These are phyloP conservation scores for Nomada hirtipes DNA, from an alignment of 2,888 invertebrate genomes.

Conservation along the genomic window DNA sequence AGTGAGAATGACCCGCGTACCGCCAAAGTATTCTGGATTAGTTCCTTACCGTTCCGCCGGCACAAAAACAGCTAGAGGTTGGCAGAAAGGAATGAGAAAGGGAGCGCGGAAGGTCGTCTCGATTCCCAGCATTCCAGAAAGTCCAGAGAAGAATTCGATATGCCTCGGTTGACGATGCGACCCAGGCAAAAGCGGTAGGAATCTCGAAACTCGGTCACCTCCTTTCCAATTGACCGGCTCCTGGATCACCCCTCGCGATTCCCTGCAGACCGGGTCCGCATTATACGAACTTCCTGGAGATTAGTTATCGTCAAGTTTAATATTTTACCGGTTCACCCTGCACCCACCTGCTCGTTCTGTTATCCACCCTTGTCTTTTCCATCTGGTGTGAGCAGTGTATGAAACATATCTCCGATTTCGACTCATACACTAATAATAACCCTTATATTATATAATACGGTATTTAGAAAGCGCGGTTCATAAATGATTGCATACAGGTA, in stretches of 20 bases:
- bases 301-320: slow-evolving; percentile 63
- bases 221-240: slow-evolving; percentile 72
- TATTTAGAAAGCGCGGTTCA: too few relatives aligned
- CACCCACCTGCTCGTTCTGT: neutral
- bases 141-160: slow-evolving; percentile 56
- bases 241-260: neutral
- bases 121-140: slow-evolving; percentile 51
- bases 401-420: neutral
- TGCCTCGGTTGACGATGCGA: slow-evolving; percentile 39
- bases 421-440: too few relatives aligned
- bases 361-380: neutral
- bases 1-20: neutral
- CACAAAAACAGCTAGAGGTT: neutral
- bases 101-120: slow-evolving; percentile 22
- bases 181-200: slow-evolving; percentile 28
- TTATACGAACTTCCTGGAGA: slow-evolving; percentile 63
- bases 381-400: neutral
- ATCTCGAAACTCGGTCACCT: slow-evolving; percentile 72
- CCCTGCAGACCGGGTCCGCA: slow-evolving; percentile 21
- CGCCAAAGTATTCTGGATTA: slow-evolving; percentile 41
- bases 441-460: too few relatives aligned
- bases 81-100: slow-evolving; percentile 19
- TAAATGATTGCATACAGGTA: too few relatives aligned
- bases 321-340: slow-evolving; percentile 50
- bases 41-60: slow-evolving; percentile 29